Percentiles rank a stretch among this genome's conserved stretches.
These are phyloP conservation scores for Drosophila incognita DNA, from an alignment of 2,888 invertebrate genomes.

Conservation along the genomic window DNA sequence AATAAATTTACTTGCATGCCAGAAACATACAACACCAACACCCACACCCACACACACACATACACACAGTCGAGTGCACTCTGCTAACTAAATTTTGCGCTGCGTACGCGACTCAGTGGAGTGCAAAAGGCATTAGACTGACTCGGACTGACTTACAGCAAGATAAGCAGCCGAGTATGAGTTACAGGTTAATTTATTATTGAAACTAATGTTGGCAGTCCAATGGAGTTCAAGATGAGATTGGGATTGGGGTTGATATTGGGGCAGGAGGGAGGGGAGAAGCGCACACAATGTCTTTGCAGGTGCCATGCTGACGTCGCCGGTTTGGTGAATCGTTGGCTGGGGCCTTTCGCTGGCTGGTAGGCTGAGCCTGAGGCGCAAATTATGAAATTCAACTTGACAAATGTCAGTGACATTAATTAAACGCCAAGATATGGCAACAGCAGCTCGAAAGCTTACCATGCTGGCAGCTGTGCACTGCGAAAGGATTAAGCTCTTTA, in stretches of 20 bases:
- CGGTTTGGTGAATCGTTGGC: conserved; percentile 36
- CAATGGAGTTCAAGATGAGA: conserved; percentile 15
- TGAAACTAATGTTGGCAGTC: conserved; percentile 72
- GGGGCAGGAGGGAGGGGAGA: not conserved
- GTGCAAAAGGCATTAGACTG: conserved; percentile 64
- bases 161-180: conserved; percentile 64
- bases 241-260: not conserved
- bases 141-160: conserved; percentile 62
- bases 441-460: conserved; percentile 13
- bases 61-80: conserved; percentile 43
- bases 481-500: conserved; percentile 9
- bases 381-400: conserved; percentile 76
- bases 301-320: conserved; percentile 55
- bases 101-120: conserved; percentile 57
- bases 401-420: conserved; percentile 77
- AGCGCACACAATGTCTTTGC: conserved; percentile 30
- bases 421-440: conserved; percentile 64
- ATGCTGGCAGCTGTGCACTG: conserved; percentile 4
- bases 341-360: not conserved
- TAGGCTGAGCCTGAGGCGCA: conserved; percentile 40
- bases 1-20: conserved; percentile 66
- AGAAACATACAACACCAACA: conserved; percentile 17
- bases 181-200: conserved; percentile 76
- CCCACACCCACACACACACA: conserved; percentile 1
- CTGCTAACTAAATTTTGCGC: conserved; percentile 53